phyloP scores from a whole-genome alignment of 2,797 vertebrate genomes.

The Ceryle rudis region DNA sequence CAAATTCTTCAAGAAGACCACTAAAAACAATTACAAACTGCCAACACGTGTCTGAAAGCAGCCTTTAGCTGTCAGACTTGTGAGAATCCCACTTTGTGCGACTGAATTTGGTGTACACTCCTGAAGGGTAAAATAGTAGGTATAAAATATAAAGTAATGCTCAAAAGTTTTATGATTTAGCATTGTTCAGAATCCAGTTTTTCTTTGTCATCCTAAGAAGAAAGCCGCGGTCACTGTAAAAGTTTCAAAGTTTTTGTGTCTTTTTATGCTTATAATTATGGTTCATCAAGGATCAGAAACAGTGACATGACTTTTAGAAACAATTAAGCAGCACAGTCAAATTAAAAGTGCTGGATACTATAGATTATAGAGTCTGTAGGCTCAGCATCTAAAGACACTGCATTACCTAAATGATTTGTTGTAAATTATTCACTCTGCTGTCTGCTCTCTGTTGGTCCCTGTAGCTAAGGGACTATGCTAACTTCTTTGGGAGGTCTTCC shows the following conservation, averaged over 20 bases:
- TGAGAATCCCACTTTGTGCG: neutral
- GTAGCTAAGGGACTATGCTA: neutral
- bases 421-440: neutral
- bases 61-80: neutral
- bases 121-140: neutral
- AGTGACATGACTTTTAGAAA: neutral
- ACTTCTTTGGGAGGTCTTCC: neutral
- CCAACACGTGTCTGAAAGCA: neutral
- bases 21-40: neutral
- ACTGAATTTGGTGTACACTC: neutral
- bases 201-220: neutral
- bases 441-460: neutral
- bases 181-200: neutral
- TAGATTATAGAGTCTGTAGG: neutral
- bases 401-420: neutral
- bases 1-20: neutral
- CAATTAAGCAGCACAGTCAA: neutral
- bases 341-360: neutral
- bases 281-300: neutral
- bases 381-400: neutral
- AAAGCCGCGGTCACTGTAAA: neutral
- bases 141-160: neutral
- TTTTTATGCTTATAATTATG: neutral
- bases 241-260: neutral
- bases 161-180: neutral